Base-by-base conservation (phyloP, 1,140 invertebrate species). In the Cydia amplana region DNA sequence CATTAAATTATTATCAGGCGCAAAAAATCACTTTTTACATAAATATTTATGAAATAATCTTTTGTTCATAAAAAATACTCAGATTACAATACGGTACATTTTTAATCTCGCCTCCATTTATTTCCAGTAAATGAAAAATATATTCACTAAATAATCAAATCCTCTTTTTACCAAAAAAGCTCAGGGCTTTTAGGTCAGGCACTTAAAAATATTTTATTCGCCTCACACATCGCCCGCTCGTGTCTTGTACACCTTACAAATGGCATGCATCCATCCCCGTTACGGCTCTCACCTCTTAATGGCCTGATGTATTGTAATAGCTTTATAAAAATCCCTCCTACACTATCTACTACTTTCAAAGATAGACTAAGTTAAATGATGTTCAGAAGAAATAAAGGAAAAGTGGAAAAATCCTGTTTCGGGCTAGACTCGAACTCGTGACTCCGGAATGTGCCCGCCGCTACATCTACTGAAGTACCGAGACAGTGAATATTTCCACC, bases 301-400 rank as follows among this genome's bases (percentile, higher is more conserved):
- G 78, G 83, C 63, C 75, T 87, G 85, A 88, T 85, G 81, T 87
- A 89, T 87, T 81, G 84, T 88, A 86, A 85, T 84, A 83, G 81
- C 82, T 83, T 81, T 83, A 85, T 86, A 73, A 73, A 72, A 86
- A 84, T 84, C 82, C 78, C 75, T 81, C 74, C 78, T 75, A 18
- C 72, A 40, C 12, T 25, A 51, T 16, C 40, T 32, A 32, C 25
- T 43, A 18, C 14, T 70, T 49, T 74, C 18, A 1, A 6, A n/a
- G 63, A 40, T 73, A 72, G 73, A 75, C 73, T 77, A 82, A 79
- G 72, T 76, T 60, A 60, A 60, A 60, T 43, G 40, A 43, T 43
- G 12, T 2, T 12, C 12, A 3, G 40, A 14, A 43, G 32, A 32
- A 32, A 43, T 43, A 14, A 14, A 43, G 40, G 40, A 43, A 43